phyloP scores from a whole-genome alignment of 2,113 vertebrate genomes.

The Megalops atlanticus region DNA sequence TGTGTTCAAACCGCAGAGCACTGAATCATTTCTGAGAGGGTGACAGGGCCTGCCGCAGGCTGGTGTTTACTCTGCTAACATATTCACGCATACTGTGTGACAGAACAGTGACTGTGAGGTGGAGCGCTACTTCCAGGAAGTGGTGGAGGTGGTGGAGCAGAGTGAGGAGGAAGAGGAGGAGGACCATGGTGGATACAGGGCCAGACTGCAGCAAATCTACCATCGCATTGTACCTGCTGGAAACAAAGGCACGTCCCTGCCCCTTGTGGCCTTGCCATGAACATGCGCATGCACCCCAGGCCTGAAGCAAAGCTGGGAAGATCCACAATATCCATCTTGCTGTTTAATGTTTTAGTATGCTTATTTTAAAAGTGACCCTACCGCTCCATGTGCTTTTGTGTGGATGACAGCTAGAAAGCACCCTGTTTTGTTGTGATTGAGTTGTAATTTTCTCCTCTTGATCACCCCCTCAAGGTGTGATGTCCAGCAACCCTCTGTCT shows the following conservation, averaged over 20 bases:
- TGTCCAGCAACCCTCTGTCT: not conserved
- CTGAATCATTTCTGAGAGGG: too few relatives aligned
- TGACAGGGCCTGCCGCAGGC: too few relatives aligned
- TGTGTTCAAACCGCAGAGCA: too few relatives aligned
- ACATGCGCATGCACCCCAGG: too few relatives aligned
- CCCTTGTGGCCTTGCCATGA: too few relatives aligned
- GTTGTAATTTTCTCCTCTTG: not conserved
- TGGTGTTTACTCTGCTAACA: too few relatives aligned
- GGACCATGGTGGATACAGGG: slow-evolving; percentile 50
- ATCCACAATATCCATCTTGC: not conserved
- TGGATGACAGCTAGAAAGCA: not conserved
- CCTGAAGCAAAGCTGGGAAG: too few relatives aligned
- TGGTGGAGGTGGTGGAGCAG: slow-evolving; percentile 74
- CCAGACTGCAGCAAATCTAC: slow-evolving; percentile 76
- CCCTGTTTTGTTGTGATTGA: slow-evolving; percentile 8
- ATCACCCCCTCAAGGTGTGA: slow-evolving; percentile 20
- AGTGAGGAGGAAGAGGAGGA: slow-evolving; percentile 46
- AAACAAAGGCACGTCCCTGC: too few relatives aligned
- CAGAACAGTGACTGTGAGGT: slow-evolving; percentile 70
- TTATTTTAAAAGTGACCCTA: not conserved
- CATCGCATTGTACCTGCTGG: slow-evolving; percentile 57
- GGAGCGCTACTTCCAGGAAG: slow-evolving; percentile 80
- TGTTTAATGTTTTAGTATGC: not conserved
- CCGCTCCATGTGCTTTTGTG: not conserved
- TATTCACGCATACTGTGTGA: not conserved